phyloP scores from a whole-genome alignment of 2,113 vertebrate genomes.

The Charadrius vociferus region DNA sequence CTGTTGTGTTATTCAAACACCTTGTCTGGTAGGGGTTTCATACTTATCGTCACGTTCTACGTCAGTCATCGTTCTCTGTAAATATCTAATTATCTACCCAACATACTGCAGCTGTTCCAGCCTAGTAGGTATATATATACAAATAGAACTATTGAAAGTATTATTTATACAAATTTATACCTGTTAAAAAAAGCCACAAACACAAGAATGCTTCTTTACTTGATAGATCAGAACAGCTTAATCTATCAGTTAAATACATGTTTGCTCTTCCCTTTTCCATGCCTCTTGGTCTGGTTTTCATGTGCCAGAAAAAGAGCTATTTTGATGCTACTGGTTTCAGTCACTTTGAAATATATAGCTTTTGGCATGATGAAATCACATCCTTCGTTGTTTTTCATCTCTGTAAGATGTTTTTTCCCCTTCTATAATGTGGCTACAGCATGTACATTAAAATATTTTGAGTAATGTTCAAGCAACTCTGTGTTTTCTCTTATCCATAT shows the following conservation, averaged over 20 bases:
- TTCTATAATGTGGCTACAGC: neutral
- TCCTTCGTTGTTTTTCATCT: neutral
- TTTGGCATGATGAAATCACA: neutral
- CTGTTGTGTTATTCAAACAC: neutral
- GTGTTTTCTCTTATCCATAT: neutral
- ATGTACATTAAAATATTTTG: constrained; percentile 40
- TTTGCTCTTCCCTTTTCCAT: neutral
- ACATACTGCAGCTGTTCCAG: neutral
- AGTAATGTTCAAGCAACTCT: neutral
- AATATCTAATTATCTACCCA: neutral
- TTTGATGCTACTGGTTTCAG: neutral
- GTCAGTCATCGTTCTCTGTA: neutral
- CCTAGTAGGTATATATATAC: neutral
- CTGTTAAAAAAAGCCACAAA: neutral
- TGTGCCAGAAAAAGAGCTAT: neutral
- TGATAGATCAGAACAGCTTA: neutral
- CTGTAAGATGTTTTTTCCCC: neutral
- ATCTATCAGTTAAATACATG: neutral
- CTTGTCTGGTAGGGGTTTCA: neutral
- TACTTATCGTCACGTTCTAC: neutral
- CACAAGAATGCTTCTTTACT: neutral
- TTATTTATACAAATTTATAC: neutral
- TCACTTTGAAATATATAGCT: neutral
- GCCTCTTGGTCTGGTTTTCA: neutral
- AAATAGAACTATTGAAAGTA: neutral